A percentile compares a stretch with the other conserved stretches of the same genome.
phyloP scores from a whole-genome alignment of 2,797 vertebrate genomes.

The Argya squamiceps region DNA sequence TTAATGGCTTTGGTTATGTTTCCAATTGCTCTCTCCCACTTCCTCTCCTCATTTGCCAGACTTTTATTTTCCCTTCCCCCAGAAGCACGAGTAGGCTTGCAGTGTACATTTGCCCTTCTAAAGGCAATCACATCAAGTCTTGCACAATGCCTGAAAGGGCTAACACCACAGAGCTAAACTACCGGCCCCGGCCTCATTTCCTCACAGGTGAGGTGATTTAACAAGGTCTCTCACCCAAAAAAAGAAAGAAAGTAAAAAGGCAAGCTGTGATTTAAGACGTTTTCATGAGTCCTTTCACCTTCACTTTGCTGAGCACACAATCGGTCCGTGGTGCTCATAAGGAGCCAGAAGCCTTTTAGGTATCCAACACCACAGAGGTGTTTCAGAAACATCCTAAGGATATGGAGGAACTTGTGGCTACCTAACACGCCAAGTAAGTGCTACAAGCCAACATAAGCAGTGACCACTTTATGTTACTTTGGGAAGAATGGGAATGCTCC shows the following conservation, averaged over 20 bases:
- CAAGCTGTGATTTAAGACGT: not conserved
- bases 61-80: slow-evolving; percentile 36
- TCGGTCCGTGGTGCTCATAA: not conserved
- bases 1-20: slow-evolving; percentile 51
- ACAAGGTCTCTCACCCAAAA: not conserved
- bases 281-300: not conserved
- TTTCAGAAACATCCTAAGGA: not conserved
- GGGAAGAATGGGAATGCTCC: not conserved
- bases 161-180: not conserved
- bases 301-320: not conserved
- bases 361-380: not conserved
- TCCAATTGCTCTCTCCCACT: slow-evolving; percentile 68
- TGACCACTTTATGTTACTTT: not conserved
- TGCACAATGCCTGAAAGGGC: not conserved
- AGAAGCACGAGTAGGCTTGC: not conserved
- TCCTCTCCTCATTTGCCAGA: slow-evolving; percentile 60
- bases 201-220: not conserved
- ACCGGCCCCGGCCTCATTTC: not conserved
- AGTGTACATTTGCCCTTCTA: not conserved
- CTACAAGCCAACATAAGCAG: not conserved
- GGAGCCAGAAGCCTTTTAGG: not conserved
- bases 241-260: not conserved
- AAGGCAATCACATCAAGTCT: not conserved
- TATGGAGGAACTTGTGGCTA: not conserved
- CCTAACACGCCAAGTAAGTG: fast-evolving